Base-by-base conservation (phyloP, 2,113 vertebrate species). In the Choloepus hoffmanni region DNA sequence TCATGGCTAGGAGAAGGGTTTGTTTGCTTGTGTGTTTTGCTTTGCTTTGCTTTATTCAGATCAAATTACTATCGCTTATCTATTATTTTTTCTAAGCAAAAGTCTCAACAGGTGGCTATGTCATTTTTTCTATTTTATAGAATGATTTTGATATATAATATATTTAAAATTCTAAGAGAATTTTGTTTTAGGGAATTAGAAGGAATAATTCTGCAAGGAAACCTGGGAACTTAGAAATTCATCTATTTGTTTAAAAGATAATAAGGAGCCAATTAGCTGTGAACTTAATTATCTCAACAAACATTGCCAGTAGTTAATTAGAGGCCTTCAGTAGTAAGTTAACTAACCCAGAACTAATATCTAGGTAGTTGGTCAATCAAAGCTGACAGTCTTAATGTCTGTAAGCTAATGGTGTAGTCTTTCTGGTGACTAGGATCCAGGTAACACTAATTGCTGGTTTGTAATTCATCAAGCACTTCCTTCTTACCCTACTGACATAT, bases 151-250 rank as follows among this genome's bases (percentile, higher is more conserved):
- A 67, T 70, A 48, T 81, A 55, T 28, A 36, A 13, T 84, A 92
- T 95, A 92, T 76, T 86, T 70, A 94, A 77, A 95, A 1, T 95
- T 77, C 70, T 48, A 88, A 78, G 65, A 23, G 24, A 87, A 84
- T 74, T 79, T 96, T 68, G 30, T 93, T 89, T 92, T 77, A 94
- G 50, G 33, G 1, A 16, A 89, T 70, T 67, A 36, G 78, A 90
- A 90, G 70, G n/a, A 74, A 30, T 95, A 55, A 81, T 95, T 95
- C 6, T 95, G 13, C 10, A 92, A 92, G 58, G 36, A 94, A 97
- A 24, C 12, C 16, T 89, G 43, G 23, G 74, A 95, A 70, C 33
- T 92, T 50, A 94, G 94, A 92, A 89, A 90, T 70, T 70, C 10
- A 43, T 90, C 10, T 79, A 36, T 65, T 82, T 95, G 33, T 85